These are phyloP conservation scores for Rynchops niger DNA, from an alignment of 2,113 vertebrate genomes.

Conservation along the genomic window DNA sequence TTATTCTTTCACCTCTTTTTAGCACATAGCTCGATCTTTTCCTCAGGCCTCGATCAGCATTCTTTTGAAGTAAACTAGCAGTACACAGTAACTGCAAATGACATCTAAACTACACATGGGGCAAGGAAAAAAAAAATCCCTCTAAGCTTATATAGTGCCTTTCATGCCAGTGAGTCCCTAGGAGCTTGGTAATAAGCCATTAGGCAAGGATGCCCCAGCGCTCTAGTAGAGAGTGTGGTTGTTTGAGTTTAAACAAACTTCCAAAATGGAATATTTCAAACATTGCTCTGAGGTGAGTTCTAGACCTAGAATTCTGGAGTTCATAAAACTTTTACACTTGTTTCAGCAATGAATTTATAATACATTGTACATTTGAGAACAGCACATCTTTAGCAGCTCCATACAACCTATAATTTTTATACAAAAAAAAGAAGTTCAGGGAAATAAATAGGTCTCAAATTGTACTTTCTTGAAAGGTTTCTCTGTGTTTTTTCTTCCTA, in stretches of 20 bases:
- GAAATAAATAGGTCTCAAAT: background rate
- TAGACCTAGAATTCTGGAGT: background rate
- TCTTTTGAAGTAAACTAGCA: constrained; percentile 61
- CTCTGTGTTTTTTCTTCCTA: background rate
- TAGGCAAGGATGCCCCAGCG: background rate
- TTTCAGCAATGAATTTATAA: background rate
- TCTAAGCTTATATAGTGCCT: background rate
- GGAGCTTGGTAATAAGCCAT: constrained; percentile 21
- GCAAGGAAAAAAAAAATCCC: background rate
- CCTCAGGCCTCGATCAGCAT: constrained; percentile 26
- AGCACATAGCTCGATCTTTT: constrained; percentile 7
- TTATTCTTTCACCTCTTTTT: constrained; percentile 39
- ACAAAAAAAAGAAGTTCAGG: background rate
- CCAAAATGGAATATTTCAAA: constrained; percentile 3
- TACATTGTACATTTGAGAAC: background rate
- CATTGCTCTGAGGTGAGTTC: background rate
- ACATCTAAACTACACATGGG: constrained; percentile 27
- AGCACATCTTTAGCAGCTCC: background rate
- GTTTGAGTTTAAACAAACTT: constrained; percentile 6
- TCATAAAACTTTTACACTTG: background rate
- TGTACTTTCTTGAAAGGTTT: background rate
- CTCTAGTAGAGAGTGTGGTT: background rate
- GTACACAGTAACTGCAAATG: constrained; percentile 31
- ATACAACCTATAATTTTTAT: background rate
- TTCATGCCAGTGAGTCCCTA: constrained; percentile 21